Percentiles rank a stretch among this genome's conserved stretches.
Evolutionary conservation across 2,797 vertebrate genomes (phyloP).

Genomic region (Agapornis canus): DNA sequence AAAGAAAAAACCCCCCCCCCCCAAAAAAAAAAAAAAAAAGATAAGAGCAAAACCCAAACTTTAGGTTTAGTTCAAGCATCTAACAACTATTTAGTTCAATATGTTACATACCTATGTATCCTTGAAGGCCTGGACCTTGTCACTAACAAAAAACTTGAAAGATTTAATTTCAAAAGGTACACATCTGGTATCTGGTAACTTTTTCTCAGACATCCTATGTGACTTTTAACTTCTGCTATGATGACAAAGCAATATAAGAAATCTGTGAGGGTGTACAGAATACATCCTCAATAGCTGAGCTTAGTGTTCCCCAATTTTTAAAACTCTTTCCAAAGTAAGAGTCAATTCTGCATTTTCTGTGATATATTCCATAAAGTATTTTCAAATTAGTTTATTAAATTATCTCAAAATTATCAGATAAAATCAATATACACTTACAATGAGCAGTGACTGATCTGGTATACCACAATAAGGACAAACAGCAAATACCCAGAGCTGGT

Average conservation of each 20-base stretch:
- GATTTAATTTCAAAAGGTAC: background rate
- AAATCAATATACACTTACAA: background rate
- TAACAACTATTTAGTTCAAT: background rate
- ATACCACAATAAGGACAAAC: background rate
- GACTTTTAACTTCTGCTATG: background rate
- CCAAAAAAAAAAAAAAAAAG: background rate
- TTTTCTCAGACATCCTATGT: background rate
- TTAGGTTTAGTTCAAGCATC: background rate
- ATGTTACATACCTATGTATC: background rate
- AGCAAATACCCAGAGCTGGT: background rate
- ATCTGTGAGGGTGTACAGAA: background rate
- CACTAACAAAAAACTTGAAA: background rate
- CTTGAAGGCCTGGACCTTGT: background rate
- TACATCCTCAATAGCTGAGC: background rate
- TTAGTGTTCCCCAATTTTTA: background rate
- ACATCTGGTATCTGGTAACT: background rate
- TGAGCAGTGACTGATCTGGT: background rate
- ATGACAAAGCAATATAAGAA: background rate
- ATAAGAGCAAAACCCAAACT: background rate
- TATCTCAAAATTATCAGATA: background rate
- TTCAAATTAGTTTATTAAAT: background rate
- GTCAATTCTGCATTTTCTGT: background rate
- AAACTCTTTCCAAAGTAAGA: background rate
- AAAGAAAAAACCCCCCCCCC: no score
- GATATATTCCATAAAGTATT: background rate